phyloP scores from a whole-genome alignment of 2,113 vertebrate species.

The Malaclemys terrapin region DNA sequence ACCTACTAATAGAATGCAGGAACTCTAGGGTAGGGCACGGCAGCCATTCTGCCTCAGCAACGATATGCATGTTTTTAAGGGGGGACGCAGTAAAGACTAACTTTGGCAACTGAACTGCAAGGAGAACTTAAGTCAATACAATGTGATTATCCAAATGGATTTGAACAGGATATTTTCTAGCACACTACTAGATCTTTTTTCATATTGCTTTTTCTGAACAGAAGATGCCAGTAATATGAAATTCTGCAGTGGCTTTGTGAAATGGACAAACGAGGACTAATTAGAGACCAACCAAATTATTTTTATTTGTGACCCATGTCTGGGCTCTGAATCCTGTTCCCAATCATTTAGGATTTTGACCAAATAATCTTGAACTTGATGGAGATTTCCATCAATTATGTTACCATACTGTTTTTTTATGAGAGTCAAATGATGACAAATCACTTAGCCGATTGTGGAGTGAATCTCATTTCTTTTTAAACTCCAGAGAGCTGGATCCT shows the following conservation, averaged over 20 bases:
- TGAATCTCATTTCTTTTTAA: background rate
- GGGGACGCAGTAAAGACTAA: background rate
- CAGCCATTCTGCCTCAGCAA: background rate
- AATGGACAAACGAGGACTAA: background rate
- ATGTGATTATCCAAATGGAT: too few species aligned
- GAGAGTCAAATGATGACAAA: background rate
- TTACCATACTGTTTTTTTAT: background rate
- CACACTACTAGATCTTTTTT: background rate
- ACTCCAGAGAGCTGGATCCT: background rate
- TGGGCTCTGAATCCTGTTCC: background rate
- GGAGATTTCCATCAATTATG: background rate
- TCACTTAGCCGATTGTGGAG: background rate
- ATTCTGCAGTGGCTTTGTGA: background rate
- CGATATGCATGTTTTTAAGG: background rate
- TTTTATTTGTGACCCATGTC: background rate
- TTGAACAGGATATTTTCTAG: background rate
- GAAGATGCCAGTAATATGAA: background rate
- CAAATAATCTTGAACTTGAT: background rate
- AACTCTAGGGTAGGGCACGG: accelerated
- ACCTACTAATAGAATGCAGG: accelerated
- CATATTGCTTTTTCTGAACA: background rate
- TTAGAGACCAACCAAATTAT: background rate
- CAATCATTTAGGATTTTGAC: background rate
- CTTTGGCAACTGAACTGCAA: background rate
- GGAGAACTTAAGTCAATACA: background rate